Evolutionary conservation across 2,797 vertebrate species (phyloP).

Genomic region (Eurystomus glaucurus): DNA sequence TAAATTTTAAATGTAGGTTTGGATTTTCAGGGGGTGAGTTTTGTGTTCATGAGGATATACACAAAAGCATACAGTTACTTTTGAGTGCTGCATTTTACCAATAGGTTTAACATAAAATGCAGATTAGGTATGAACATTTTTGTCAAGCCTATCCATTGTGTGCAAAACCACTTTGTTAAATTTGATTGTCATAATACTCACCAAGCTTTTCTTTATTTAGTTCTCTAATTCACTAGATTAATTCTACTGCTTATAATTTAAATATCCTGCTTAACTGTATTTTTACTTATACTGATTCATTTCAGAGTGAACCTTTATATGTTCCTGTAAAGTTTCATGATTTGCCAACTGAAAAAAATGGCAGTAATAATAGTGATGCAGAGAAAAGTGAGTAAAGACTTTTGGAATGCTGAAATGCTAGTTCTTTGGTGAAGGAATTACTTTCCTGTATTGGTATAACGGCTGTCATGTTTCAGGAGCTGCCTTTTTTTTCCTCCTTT

Average conservation of each 20-base stretch:
- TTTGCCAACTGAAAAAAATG: constrained; percentile 87
- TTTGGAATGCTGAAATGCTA: constrained; percentile 32
- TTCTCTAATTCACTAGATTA: background rate
- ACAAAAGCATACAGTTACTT: background rate
- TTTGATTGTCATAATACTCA: background rate
- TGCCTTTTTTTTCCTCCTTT: background rate
- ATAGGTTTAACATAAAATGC: background rate
- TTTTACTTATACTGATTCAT: constrained; percentile 62
- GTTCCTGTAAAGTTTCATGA: constrained; percentile 98
- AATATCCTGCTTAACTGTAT: constrained; percentile 41
- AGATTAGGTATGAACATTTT: background rate
- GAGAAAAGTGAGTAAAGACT: constrained; percentile 89
- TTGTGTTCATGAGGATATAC: background rate
- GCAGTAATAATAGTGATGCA: constrained; percentile 82
- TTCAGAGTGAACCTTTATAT: constrained; percentile 96
- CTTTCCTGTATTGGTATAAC: background rate
- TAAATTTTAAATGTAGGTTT: background rate
- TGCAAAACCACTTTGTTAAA: background rate
- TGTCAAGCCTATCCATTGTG: background rate
- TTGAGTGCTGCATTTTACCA: background rate
- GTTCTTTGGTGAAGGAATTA: constrained; percentile 6
- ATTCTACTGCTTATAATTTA: background rate
- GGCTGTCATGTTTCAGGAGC: background rate
- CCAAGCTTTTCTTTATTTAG: background rate
- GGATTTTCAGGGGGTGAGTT: background rate